Evolutionary conservation across 2,888 invertebrate genomes (phyloP).

Genomic region (Argyra leucocephala): DNA sequence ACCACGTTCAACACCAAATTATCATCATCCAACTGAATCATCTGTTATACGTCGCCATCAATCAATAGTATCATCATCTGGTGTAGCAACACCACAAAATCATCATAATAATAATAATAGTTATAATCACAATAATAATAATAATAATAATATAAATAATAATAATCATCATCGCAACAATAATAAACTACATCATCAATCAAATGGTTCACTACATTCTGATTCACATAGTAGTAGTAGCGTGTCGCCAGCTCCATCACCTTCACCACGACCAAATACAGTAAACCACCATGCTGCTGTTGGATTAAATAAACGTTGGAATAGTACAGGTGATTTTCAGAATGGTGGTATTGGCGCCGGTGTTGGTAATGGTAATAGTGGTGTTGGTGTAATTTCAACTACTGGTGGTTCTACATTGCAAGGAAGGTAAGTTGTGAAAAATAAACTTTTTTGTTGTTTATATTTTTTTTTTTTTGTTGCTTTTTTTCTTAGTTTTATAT

Average conservation of each 20-base stretch:
- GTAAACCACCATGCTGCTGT: constrained; percentile 46
- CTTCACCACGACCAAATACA: constrained; percentile 62
- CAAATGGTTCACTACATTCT: constrained; percentile 71
- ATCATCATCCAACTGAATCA: constrained; percentile 19
- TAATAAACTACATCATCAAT: constrained; percentile 52
- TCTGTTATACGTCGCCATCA: constrained; percentile 20
- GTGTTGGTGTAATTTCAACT: constrained; percentile 1
- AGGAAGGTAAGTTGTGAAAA: constrained; percentile 38
- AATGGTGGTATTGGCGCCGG: constrained; percentile 38
- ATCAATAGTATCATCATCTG: constrained; percentile 27
- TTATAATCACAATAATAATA: neutral
- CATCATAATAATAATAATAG: neutral
- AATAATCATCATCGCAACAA: constrained; percentile 50
- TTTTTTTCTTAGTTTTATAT: constrained; percentile 15
- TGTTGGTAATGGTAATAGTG: neutral
- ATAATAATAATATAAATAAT: neutral
- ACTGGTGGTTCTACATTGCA: constrained; percentile 27
- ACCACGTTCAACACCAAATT: constrained; percentile 34
- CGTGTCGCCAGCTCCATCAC: constrained; percentile 72
- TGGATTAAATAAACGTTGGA: constrained; percentile 63
- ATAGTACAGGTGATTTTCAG: constrained; percentile 69
- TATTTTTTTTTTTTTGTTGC: constrained; percentile 11
- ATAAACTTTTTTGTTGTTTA: constrained; percentile 3
- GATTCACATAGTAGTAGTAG: constrained; percentile 76
- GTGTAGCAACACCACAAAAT: constrained; percentile 26